phyloP scores from a whole-genome alignment of 2,113 vertebrate genomes.

The Tringa solitaria region DNA sequence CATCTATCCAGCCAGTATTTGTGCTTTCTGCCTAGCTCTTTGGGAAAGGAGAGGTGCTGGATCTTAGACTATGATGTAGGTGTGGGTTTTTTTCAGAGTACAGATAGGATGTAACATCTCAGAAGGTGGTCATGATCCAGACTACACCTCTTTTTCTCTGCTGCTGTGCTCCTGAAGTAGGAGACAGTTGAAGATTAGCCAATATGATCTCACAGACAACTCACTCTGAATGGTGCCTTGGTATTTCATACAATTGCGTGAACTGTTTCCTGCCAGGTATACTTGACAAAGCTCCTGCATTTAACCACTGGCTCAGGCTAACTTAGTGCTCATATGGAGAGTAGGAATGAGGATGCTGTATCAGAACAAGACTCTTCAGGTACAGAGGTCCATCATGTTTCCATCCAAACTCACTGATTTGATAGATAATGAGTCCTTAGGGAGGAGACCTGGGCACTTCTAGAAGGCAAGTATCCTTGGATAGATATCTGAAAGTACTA shows the following conservation, averaged over 20 bases:
- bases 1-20: neutral
- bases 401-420: neutral
- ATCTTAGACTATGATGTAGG: neutral
- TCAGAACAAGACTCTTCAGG: neutral
- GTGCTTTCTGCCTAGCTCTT: neutral
- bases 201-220: neutral
- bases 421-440: neutral
- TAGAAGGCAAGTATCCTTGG: neutral
- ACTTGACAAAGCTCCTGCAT: neutral
- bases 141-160: neutral
- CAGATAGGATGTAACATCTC: neutral
- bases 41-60: neutral
- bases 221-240: neutral
- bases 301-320: neutral
- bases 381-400: neutral
- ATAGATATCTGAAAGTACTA: neutral
- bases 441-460: neutral
- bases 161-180: neutral
- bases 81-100: neutral
- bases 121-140: neutral
- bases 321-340: neutral
- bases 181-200: neutral
- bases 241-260: rapidly evolving
- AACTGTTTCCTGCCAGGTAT: neutral
- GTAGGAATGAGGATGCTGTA: neutral